Conservation (phyloP, 1,140 invertebrate species). For the Lethocerus indicus region DNA sequence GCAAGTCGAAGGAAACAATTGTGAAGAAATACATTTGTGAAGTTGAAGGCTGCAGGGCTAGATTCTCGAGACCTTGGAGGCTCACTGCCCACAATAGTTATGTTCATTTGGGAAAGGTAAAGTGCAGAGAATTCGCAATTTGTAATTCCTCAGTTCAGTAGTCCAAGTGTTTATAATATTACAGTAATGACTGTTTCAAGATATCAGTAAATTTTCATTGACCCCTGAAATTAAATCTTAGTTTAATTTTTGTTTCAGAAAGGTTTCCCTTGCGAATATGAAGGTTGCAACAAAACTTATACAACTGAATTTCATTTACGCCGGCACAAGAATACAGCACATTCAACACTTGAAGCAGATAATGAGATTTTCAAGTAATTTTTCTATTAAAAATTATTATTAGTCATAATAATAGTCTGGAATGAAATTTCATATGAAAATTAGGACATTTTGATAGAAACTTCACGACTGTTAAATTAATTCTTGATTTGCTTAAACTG, state of each 20-base stretch:
- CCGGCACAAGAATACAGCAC: constrained; percentile 25
- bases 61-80: constrained; percentile 28
- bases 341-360: constrained; percentile 12
- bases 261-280: constrained; percentile 24
- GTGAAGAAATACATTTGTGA: constrained; percentile 19
- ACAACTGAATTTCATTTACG: constrained; percentile 29
- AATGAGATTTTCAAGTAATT: neutral
- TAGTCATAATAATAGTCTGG: no score
- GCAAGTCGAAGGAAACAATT: no score
- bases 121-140: no score
- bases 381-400: no score
- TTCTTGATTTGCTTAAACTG: no score
- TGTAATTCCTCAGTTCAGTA: no score
- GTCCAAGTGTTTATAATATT: no score
- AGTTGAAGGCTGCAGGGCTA: constrained; percentile 23
- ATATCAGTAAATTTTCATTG: no score
- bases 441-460: neutral
- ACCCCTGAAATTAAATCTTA: constrained; percentile 12
- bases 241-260: constrained; percentile 22
- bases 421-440: no score
- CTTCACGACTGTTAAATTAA: neutral
- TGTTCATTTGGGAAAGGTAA: constrained; percentile 28
- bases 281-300: constrained; percentile 28
- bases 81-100: constrained; percentile 26
- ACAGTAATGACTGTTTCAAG: no score